Evolutionary conservation across 1,140 invertebrate species (phyloP).

Genomic region (Calephelis virginiensis): DNA sequence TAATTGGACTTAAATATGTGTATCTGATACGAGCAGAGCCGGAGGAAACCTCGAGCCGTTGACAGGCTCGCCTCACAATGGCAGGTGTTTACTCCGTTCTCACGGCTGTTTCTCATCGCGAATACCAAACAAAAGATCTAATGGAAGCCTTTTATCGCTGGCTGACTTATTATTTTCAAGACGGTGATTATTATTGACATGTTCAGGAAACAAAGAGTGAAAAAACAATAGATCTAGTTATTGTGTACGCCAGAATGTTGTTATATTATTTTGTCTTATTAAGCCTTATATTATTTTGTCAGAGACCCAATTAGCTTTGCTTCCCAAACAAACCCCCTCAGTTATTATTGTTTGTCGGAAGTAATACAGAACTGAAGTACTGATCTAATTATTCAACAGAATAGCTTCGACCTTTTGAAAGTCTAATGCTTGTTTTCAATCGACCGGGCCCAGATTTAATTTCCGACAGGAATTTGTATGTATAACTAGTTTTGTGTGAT

Average conservation of each 20-base stretch:
- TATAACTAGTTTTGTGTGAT: too few relatives aligned
- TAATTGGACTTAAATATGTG: too few relatives aligned
- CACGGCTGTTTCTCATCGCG: slow-evolving; percentile 16
- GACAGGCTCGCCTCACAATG: slow-evolving; percentile 1
- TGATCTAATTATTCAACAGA: neutral
- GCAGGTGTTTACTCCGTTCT: slow-evolving; percentile 11
- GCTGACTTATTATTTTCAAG: slow-evolving; percentile 10
- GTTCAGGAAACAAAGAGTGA: slow-evolving; percentile 10
- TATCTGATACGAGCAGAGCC: neutral
- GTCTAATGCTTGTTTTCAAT: too few relatives aligned
- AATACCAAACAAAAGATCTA: slow-evolving; percentile 9
- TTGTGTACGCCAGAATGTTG: too few relatives aligned
- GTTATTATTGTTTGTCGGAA: neutral
- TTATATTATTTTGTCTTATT: too few relatives aligned
- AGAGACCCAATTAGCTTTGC: too few relatives aligned
- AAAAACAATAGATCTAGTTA: neutral
- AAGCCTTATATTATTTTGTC: too few relatives aligned
- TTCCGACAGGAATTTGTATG: too few relatives aligned
- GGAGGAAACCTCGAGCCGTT: slow-evolving; percentile 10
- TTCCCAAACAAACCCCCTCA: neutral
- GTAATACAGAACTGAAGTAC: neutral
- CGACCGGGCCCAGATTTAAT: too few relatives aligned
- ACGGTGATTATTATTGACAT: slow-evolving; percentile 5
- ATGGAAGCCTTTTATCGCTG: neutral
- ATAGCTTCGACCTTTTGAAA: neutral